Evolutionary conservation across 2,888 invertebrate species (phyloP), one percentile per base, ranked within the genome.

Genomic region (Drosophila anomalipes): DNA sequence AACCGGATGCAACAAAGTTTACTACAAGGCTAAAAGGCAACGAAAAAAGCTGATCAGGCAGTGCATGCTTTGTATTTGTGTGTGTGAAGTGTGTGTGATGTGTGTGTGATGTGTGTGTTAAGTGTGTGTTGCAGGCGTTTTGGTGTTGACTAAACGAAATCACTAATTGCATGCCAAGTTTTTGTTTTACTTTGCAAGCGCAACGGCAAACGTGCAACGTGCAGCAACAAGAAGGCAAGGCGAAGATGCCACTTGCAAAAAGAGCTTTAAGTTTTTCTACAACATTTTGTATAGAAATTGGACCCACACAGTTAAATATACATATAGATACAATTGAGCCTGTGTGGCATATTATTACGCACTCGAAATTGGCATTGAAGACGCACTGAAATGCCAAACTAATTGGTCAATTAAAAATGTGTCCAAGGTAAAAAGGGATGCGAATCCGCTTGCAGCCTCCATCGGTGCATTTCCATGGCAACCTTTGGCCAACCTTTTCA

Each of bases 371-470:
- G 84, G 87, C 73, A 56, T 61, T 76, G 70, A 57, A 54, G 66
- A 65, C 62, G 61, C 57, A 62, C 62, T 56, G 61, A 77, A 73
- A 74, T 77, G 52, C 30, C 37, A 47, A 35, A 62, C 82, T 86
- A 86, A 86, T 86, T 86, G 86, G 89, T 68, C 76, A 69, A 78
- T 74, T 73, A 52, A 39, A 54, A 56, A 28, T 32, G n/a, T 14
- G 41, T 39, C 10, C 4, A 28, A 7, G 47, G 32, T 28, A 4
- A 16, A 26, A 30, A 30, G 52, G 30, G 3, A 39, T 30, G 22
- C 16, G 16, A 44, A 47, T 61, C 37, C 22, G 32, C 51, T 53
- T 19, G 0, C 39, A 32, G 52, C 10, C 54, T 51, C 70, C 74
- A 82, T 84, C 78, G 74, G 70, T 61, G 79, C 68, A 68, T 70